Evolutionary conservation across 2,888 invertebrate species (phyloP).

Genomic region (Ophioninae sp.): DNA sequence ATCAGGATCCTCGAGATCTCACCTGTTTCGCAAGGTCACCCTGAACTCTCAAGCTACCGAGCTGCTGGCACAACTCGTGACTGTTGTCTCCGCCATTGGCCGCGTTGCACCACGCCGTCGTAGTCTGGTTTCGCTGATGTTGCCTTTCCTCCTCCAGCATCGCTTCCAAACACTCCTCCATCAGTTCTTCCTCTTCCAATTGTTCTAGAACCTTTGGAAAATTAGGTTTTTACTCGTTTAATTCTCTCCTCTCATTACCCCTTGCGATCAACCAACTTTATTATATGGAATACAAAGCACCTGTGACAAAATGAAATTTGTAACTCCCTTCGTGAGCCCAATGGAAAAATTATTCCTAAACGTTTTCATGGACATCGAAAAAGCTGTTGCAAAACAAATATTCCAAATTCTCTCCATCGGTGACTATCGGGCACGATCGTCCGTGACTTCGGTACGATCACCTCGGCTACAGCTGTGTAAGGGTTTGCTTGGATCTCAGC

Average conservation of each 20-base stretch:
- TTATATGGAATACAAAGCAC: too few relatives aligned
- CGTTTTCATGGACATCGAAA: too few relatives aligned
- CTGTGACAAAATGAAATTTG: too few relatives aligned
- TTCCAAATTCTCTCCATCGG: too few relatives aligned
- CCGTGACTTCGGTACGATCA: too few relatives aligned
- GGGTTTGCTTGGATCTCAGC: too few relatives aligned
- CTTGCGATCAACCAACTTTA: too few relatives aligned
- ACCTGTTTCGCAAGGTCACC: constrained; percentile 79
- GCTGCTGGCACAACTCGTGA: constrained; percentile 77
- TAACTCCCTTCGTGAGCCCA: too few relatives aligned
- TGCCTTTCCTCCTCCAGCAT: constrained; percentile 88
- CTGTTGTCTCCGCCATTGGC: constrained; percentile 74
- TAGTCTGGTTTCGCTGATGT: constrained; percentile 77
- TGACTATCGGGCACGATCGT: too few relatives aligned
- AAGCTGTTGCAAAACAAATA: too few relatives aligned
- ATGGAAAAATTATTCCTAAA: too few relatives aligned
- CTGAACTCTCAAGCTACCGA: constrained; percentile 76
- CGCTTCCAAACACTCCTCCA: constrained; percentile 93
- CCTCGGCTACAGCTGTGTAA: too few relatives aligned
- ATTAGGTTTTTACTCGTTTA: neutral
- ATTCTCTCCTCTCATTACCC: neutral
- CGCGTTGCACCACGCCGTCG: constrained; percentile 77
- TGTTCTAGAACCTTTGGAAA: constrained; percentile 89
- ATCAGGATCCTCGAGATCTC: constrained; percentile 3
- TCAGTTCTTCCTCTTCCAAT: constrained; percentile 92